Percentiles rank a stretch among this genome's conserved stretches.
These are phyloP conservation scores for Scaptomyza pallida DNA, from an alignment of 1,140 invertebrate genomes.

Conservation along the genomic window DNA sequence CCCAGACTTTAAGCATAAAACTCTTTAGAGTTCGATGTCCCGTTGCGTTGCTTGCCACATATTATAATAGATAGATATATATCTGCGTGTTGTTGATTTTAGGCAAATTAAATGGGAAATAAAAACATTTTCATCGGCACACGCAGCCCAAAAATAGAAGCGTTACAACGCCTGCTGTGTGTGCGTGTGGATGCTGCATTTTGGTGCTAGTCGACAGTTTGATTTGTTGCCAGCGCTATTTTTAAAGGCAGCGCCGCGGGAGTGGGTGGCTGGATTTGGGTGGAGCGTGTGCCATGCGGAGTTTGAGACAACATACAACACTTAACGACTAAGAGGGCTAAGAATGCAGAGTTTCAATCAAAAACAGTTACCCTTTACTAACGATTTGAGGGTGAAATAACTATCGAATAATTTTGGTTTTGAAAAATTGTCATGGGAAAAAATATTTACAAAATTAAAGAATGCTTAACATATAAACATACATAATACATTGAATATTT, in stretches of 20 bases:
- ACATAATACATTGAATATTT: no score
- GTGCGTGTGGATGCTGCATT: constrained; percentile 29
- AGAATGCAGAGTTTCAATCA: neutral
- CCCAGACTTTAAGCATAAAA: neutral
- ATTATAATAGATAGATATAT: constrained; percentile 22
- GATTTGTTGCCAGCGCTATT: constrained; percentile 57
- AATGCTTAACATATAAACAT: no score
- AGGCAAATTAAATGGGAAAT: constrained; percentile 36
- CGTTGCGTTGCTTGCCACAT: constrained; percentile 11
- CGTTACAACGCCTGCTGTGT: constrained; percentile 35
- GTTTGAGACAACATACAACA: neutral
- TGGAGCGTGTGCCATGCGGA: constrained; percentile 4
- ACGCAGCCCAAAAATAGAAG: constrained; percentile 47
- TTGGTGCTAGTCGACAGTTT: constrained; percentile 24
- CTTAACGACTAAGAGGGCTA: neutral
- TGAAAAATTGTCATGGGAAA: no score
- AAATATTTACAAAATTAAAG: no score
- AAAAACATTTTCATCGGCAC: constrained; percentile 35
- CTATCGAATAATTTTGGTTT: no score
- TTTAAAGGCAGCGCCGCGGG: constrained; percentile 37
- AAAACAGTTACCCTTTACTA: neutral
- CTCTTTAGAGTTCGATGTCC: constrained; percentile 32
- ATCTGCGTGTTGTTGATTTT: constrained; percentile 17
- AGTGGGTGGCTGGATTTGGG: constrained; percentile 13
- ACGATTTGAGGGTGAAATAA: no score